Evolutionary conservation across 2,888 invertebrate genomes (phyloP).

Genomic region (Tetragonisca angustula): DNA sequence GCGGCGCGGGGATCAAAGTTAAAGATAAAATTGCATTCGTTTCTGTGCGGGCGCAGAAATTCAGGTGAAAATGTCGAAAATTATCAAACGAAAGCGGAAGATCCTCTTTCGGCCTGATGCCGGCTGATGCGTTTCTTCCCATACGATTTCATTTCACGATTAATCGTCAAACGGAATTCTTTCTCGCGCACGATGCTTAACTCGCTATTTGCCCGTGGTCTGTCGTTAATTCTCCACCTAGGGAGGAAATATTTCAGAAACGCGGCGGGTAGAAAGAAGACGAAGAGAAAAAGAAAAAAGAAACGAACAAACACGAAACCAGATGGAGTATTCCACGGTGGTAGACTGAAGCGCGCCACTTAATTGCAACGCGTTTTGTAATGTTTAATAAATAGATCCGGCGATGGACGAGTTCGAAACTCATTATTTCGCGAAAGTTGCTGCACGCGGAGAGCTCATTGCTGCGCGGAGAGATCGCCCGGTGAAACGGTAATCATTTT

Average conservation of each 20-base stretch:
- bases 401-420: constrained; percentile 26
- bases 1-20: constrained; percentile 2
- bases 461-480: constrained; percentile 20
- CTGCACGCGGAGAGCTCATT: constrained; percentile 5
- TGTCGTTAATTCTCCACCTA: background rate
- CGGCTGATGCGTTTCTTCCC: background rate
- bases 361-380: constrained; percentile 44
- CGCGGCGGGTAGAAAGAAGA: too few species aligned
- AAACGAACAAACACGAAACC: background rate
- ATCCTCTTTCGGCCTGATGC: too few species aligned
- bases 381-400: constrained; percentile 44
- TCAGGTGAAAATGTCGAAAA: background rate
- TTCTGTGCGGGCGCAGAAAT: too few species aligned
- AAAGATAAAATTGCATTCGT: constrained; percentile 10
- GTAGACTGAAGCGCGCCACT: background rate
- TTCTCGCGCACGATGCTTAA: background rate
- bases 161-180: background rate
- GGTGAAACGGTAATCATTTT: constrained; percentile 46
- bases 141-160: background rate
- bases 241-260: background rate
- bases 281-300: background rate
- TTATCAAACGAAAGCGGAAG: background rate
- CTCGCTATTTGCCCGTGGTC: background rate
- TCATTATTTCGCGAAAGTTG: constrained; percentile 42
- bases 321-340: background rate